Conservation (phyloP, 2,113 vertebrate species). For the Notechis scutatus region DNA sequence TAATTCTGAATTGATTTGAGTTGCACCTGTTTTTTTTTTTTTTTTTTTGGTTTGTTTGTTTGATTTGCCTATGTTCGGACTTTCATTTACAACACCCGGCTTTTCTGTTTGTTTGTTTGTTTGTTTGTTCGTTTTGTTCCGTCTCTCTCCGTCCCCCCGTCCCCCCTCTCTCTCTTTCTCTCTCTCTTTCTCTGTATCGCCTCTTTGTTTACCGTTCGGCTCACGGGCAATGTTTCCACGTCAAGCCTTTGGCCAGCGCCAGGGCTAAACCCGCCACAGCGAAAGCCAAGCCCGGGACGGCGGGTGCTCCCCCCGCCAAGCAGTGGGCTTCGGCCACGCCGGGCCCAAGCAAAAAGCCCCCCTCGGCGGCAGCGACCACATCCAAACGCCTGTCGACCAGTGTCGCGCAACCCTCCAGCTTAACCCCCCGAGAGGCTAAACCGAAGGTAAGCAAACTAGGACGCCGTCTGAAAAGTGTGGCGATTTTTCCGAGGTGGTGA, state of each 20-base stretch:
- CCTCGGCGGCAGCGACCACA: slow-evolving; percentile 42
- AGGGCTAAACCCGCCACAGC: slow-evolving; percentile 68
- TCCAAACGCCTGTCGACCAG: slow-evolving; percentile 67
- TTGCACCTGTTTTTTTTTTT: slow-evolving; percentile 28
- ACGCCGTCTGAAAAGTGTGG: background rate
- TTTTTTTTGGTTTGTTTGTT: no score
- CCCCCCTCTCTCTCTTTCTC: no score
- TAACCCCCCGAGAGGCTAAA: slow-evolving; percentile 72
- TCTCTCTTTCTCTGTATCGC: slow-evolving; percentile 52
- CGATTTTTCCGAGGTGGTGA: rapidly evolving
- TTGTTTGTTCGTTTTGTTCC: slow-evolving; percentile 39
- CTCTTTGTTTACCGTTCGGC: slow-evolving; percentile 30
- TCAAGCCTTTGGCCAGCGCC: slow-evolving; percentile 71
- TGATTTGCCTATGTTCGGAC: slow-evolving; percentile 14
- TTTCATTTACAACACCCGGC: slow-evolving; percentile 62
- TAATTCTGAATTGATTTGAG: slow-evolving; percentile 49
- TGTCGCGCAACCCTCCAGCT: slow-evolving; percentile 55
- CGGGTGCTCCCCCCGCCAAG: slow-evolving; percentile 61
- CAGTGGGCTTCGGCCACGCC: slow-evolving; percentile 68
- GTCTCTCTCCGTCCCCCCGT: background rate
- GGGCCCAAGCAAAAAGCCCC: slow-evolving; percentile 79
- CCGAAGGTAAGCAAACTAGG: slow-evolving; percentile 78
- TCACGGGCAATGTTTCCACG: slow-evolving; percentile 40
- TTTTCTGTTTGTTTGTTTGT: background rate
- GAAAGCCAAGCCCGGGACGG: slow-evolving; percentile 71